phyloP scores from a whole-genome alignment of 2,888 invertebrate genomes.

The Nycteola revayana region DNA sequence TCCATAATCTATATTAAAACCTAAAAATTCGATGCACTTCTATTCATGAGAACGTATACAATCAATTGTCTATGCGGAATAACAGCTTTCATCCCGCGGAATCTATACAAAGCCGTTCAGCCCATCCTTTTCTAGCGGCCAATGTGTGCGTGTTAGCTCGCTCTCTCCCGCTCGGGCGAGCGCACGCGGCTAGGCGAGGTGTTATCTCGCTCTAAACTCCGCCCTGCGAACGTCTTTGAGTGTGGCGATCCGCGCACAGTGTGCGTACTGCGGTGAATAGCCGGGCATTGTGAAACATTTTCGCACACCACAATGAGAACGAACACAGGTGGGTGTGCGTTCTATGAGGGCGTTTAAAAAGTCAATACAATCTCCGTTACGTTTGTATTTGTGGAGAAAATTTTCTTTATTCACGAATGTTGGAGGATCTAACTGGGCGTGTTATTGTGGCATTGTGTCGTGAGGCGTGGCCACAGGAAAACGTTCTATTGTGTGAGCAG shows the following conservation, averaged over 20 bases:
- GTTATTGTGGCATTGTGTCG: constrained; percentile 63
- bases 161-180: constrained; percentile 56
- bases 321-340: constrained; percentile 72
- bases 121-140: constrained; percentile 75
- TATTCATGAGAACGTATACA: constrained; percentile 55
- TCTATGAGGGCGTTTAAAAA: constrained; percentile 81
- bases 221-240: constrained; percentile 68
- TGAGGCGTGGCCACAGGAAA: constrained; percentile 74
- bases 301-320: constrained; percentile 76
- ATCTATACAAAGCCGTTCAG: constrained; percentile 77
- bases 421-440: constrained; percentile 66
- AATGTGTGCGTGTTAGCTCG: constrained; percentile 65
- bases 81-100: constrained; percentile 70
- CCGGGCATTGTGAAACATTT: constrained; percentile 69
- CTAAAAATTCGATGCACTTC: constrained; percentile 39
- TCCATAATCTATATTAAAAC: constrained; percentile 10
- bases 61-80: constrained; percentile 78
- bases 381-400: constrained; percentile 74
- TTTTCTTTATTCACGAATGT: constrained; percentile 70
- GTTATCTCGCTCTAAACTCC: constrained; percentile 73
- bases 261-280: constrained; percentile 64
- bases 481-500: constrained; percentile 67
- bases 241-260: constrained; percentile 54
- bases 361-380: constrained; percentile 77
- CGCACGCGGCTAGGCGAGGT: constrained; percentile 56